Evolutionary conservation across 2,113 vertebrate species (phyloP).

Genomic region (Ia io): DNA sequence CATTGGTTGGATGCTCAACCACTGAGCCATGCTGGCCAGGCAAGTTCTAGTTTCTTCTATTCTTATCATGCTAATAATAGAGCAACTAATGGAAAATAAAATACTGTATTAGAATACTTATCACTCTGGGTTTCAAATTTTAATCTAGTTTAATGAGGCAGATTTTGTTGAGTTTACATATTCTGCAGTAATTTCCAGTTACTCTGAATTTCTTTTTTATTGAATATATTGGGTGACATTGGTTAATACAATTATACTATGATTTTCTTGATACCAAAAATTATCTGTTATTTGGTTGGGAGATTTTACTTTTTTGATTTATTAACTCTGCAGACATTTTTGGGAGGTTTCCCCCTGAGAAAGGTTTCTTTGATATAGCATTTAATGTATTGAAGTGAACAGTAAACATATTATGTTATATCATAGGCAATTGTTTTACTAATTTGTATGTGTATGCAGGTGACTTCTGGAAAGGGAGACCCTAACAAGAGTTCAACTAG

Average conservation of each 20-base stretch:
- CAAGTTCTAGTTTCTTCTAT: slow-evolving; percentile 3
- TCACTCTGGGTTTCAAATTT: slow-evolving; percentile 8
- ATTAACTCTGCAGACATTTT: slow-evolving; percentile 24
- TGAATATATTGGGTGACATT: neutral
- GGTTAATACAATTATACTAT: neutral
- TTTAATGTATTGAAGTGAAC: slow-evolving; percentile 21
- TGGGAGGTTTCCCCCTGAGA: neutral
- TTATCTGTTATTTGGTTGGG: neutral
- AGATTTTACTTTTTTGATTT: neutral
- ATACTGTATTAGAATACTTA: neutral
- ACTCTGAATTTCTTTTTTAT: slow-evolving; percentile 6
- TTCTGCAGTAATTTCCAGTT: slow-evolving; percentile 32
- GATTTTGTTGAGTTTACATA: neutral
- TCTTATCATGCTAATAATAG: neutral
- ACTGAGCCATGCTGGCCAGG: too few relatives aligned
- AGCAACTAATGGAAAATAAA: neutral
- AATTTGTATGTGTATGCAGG: slow-evolving; percentile 76
- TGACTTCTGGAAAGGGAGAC: slow-evolving; percentile 79
- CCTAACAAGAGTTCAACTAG: slow-evolving; percentile 59
- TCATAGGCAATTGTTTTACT: neutral
- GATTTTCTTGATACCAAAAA: slow-evolving; percentile 47
- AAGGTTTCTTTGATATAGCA: slow-evolving; percentile 12
- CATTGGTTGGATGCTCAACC: too few relatives aligned
- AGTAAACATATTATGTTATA: slow-evolving; percentile 20
- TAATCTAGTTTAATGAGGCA: neutral